Base-by-base conservation (phyloP, 2,797 vertebrate species). In the Hozukius guyotensis region DNA sequence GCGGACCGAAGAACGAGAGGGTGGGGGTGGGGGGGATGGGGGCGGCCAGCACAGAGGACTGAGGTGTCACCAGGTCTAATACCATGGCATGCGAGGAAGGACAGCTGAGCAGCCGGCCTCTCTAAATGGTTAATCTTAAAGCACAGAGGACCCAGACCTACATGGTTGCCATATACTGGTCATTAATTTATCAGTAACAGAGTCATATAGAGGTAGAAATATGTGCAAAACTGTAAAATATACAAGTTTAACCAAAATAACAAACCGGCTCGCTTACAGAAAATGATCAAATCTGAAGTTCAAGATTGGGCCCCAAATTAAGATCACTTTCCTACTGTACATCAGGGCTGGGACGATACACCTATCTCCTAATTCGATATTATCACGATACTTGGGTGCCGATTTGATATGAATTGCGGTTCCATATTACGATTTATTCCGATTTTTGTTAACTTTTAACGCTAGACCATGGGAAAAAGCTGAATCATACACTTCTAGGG, bases 1-100 rank as follows among this genome's bases (percentile, higher is more conserved):
- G 86, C 82, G 72, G 86, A 77, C 71, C 25, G 56, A 78, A 87
- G 89, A 88, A 82, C 68, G 24, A 67, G 85, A 57, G 62, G 25
- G 22, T 4, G 52, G 63, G 63, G 56, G 38, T n/a, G 38, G 38
- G 2, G 34, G 38, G 5, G 38, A 42, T 16, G 13, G 0, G 22
- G 64, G 31, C 53, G 72, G 72, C 74, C 38, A 69, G 78, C 60
- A 72, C 79, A 72, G 83, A 90, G 82, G 77, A 91, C 90, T 81
- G 93, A 93, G 93, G 93, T 95, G 94, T 95, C 90, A 94, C 90
- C 92, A 86, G 86, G 86, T 93, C 91, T 94, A 93, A 94, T 92
- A 89, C 93, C 31, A 36, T 80, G 91, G 93, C 89, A 94, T 95
- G 94, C 80, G 71, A 91, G 86, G 82, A 89, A 84, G 89, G 90